Evolutionary conservation across 2,888 invertebrate species (phyloP).

Genomic region (Heliconius ismenius): DNA sequence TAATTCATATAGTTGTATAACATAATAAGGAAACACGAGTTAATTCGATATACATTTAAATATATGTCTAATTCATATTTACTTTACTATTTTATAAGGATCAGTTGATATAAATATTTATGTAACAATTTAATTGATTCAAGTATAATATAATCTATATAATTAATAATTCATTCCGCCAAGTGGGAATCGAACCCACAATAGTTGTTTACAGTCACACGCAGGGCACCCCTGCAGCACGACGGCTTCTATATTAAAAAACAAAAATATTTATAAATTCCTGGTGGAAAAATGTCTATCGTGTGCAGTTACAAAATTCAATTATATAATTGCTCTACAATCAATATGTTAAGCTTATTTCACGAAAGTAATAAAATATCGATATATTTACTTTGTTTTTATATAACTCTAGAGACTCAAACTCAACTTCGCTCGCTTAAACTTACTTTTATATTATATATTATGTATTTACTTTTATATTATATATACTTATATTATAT

Average conservation of each 20-base stretch:
- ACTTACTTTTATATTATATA: no score
- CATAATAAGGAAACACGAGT: slow-evolving; percentile 17
- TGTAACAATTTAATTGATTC: neutral
- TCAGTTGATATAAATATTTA: neutral
- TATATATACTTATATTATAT: no score
- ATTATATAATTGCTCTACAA: neutral
- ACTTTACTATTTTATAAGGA: neutral
- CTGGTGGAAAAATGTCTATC: neutral
- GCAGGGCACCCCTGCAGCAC: no score
- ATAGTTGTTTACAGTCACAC: no score
- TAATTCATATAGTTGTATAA: slow-evolving; percentile 17
- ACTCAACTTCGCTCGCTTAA: no score
- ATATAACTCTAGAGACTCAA: no score
- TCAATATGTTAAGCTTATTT: no score
- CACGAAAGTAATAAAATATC: no score
- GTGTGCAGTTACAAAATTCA: neutral
- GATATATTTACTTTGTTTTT: no score
- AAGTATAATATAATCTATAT: neutral
- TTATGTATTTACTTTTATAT: no score
- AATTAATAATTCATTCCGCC: no score
- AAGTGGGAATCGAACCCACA: no score
- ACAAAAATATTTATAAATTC: neutral
- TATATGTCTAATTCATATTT: neutral
- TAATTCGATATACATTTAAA: neutral
- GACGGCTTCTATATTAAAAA: neutral